Evolutionary conservation across 2,113 vertebrate species (phyloP).

Genomic region (Suricata suricatta): DNA sequence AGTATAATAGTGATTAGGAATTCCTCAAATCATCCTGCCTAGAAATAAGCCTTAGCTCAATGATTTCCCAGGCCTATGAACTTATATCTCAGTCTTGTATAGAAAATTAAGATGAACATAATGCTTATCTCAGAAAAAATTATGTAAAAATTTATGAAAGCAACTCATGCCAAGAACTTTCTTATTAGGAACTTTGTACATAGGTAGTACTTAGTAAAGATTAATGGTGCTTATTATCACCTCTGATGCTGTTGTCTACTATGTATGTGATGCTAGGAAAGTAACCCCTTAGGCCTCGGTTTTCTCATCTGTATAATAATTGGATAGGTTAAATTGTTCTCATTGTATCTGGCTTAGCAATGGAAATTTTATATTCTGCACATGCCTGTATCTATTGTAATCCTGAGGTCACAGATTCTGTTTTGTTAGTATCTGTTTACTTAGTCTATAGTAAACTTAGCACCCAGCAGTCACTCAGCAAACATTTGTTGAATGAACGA

Average conservation of each 20-base stretch:
- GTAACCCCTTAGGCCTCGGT: background rate
- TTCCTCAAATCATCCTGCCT: background rate
- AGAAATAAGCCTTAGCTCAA: background rate
- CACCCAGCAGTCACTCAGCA: background rate
- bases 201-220: background rate
- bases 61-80: background rate
- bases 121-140: background rate
- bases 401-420: background rate
- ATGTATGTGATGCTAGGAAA: background rate
- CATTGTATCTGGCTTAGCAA: background rate
- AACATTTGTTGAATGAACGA: slow-evolving; percentile 6
- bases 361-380: background rate
- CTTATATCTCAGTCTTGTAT: background rate
- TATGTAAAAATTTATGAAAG: background rate
- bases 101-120: background rate
- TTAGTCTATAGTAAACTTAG: background rate
- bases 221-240: background rate
- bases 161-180: background rate
- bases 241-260: background rate
- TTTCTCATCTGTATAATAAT: background rate
- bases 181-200: background rate
- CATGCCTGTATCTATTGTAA: background rate
- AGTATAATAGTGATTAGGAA: background rate
- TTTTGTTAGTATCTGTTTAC: background rate
- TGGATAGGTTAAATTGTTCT: background rate